These are phyloP conservation scores for Reticulitermes lucifugus DNA, from an alignment of 2,888 invertebrate genomes.

Conservation along the genomic window DNA sequence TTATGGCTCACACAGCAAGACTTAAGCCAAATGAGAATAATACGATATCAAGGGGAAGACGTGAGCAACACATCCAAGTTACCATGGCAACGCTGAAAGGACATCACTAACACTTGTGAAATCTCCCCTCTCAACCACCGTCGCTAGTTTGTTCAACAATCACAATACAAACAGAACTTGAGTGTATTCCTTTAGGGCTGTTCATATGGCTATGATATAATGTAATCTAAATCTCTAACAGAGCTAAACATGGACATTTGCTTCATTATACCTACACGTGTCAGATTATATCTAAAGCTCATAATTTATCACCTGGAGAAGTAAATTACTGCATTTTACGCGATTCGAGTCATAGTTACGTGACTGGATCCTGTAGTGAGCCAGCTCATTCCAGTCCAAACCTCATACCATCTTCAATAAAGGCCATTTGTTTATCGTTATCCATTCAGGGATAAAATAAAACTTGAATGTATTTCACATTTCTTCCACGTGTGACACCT, in stretches of 20 bases:
- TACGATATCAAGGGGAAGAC: slow-evolving; percentile 8
- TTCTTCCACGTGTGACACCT: no score
- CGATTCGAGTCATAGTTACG: no score
- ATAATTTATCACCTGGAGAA: no score
- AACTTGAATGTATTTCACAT: no score
- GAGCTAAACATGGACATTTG: neutral
- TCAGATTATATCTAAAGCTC: no score
- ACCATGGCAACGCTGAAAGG: neutral
- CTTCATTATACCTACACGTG: neutral
- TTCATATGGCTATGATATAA: neutral
- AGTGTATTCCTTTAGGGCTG: neutral
- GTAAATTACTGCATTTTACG: no score
- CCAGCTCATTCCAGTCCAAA: no score
- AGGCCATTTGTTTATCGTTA: no score
- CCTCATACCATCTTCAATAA: no score
- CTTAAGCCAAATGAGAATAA: slow-evolving; percentile 18
- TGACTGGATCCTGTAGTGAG: no score
- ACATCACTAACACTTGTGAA: neutral
- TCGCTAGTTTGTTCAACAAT: slow-evolving; percentile 4
- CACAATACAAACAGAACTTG: neutral
- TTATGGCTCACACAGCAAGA: neutral
- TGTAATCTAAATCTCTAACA: neutral
- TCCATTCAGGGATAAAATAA: no score
- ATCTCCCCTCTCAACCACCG: neutral
- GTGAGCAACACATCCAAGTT: slow-evolving; percentile 4